These are phyloP conservation scores for Atherinomorus stipes DNA, from an alignment of 2,113 vertebrate species.

Conservation along the genomic window DNA sequence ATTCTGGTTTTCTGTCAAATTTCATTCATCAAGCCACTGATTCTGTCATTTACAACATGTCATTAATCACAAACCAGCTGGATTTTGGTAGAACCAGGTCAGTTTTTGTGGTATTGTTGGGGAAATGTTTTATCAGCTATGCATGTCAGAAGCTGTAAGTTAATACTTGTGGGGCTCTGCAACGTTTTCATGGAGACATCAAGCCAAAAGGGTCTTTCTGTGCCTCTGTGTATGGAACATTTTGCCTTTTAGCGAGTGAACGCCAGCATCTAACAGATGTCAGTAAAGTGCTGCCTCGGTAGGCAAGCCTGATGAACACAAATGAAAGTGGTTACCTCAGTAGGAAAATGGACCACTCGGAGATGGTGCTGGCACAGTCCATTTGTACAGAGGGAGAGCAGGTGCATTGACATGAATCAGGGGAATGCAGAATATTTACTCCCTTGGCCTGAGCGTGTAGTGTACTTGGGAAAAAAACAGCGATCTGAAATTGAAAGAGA, in stretches of 20 bases:
- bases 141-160: conserved; percentile 74
- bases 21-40: no score
- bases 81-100: no score
- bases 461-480: background rate
- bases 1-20: no score
- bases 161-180: conserved; percentile 62
- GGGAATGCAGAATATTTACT: conserved; percentile 38
- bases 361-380: conserved; percentile 53
- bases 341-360: conserved; percentile 77
- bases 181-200: conserved; percentile 26
- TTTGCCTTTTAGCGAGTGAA: conserved; percentile 72
- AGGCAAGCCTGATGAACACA: conserved; percentile 78
- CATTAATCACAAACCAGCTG: no score
- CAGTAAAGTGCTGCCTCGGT: conserved; percentile 79
- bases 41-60: no score
- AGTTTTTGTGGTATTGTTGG: no score
- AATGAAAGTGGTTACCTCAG: conserved; percentile 83
- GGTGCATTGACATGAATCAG: conserved; percentile 37
- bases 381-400: conserved; percentile 40
- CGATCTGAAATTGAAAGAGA: background rate
- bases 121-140: background rate
- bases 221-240: conserved; percentile 58
- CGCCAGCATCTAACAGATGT: conserved; percentile 77
- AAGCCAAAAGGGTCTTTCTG: conserved; percentile 37
- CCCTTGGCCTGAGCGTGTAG: conserved; percentile 9